These are phyloP conservation scores for Ichneumoninae sp. DNA, from an alignment of 2,888 invertebrate genomes.

Conservation along the genomic window DNA sequence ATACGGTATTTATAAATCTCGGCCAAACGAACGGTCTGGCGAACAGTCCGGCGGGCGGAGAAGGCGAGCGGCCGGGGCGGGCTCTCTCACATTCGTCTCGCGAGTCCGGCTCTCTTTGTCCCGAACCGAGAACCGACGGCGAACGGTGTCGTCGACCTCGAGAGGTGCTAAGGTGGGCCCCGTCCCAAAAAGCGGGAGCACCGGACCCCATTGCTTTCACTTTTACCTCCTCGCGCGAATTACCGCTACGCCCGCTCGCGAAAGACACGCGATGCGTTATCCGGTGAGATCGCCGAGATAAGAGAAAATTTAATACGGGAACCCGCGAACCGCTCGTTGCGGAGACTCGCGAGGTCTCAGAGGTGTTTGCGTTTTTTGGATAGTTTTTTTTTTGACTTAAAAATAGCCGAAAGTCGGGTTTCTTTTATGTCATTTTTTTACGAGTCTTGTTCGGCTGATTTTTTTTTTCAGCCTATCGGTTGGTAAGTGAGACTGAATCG, in stretches of 20 bases:
- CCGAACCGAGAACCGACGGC: slow-evolving; percentile 68
- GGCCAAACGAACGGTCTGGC: slow-evolving; percentile 51
- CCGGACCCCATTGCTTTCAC: slow-evolving; percentile 79
- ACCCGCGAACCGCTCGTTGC: slow-evolving; percentile 63
- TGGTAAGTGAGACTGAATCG: not conserved
- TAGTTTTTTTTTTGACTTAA: not conserved
- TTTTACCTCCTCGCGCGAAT: slow-evolving; percentile 71
- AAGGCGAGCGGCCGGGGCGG: slow-evolving; percentile 8
- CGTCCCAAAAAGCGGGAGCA: slow-evolving; percentile 77
- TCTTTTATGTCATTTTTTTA: not conserved
- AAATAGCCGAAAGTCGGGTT: not conserved
- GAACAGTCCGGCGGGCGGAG: slow-evolving; percentile 25
- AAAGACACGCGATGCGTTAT: slow-evolving; percentile 58
- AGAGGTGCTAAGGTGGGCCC: slow-evolving; percentile 76
- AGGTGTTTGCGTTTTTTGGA: not conserved
- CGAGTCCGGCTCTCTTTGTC: slow-evolving; percentile 71
- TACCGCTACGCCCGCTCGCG: slow-evolving; percentile 66
- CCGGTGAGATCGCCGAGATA: slow-evolving; percentile 59
- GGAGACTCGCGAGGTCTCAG: slow-evolving; percentile 23
- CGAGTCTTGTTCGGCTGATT: not conserved
- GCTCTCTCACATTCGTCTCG: slow-evolving; percentile 49
- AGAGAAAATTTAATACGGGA: slow-evolving; percentile 65
- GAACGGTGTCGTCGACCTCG: slow-evolving; percentile 79
- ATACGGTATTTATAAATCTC: slow-evolving; percentile 33
- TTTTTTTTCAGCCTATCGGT: not conserved